phyloP scores from a whole-genome alignment of 2,888 invertebrate genomes.

The Sceliomorpha sp. region DNA sequence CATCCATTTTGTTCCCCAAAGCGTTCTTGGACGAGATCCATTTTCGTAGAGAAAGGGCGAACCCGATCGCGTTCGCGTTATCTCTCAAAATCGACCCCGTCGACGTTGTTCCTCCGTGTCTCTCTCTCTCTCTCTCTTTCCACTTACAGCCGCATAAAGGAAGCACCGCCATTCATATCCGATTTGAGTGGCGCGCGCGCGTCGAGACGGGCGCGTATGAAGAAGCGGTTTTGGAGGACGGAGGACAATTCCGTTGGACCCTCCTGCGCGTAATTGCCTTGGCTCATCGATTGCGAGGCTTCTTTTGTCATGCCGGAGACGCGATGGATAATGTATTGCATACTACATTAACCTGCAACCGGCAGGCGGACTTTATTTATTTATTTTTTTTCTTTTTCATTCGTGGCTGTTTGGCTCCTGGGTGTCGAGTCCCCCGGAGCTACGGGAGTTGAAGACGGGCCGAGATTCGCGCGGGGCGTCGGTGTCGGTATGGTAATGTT shows the following conservation, averaged over 20 bases:
- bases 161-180: conserved; percentile 42
- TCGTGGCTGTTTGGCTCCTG: too few relatives aligned
- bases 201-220: conserved; percentile 39
- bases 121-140: conserved; percentile 31
- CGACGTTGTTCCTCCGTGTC: conserved; percentile 35
- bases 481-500: too few relatives aligned
- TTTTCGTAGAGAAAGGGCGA: conserved; percentile 58
- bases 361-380: conserved; percentile 8
- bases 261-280: conserved; percentile 31
- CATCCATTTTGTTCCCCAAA: conserved; percentile 56
- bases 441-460: too few relatives aligned
- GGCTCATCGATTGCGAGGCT: conserved; percentile 31
- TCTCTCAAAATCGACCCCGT: conserved; percentile 69
- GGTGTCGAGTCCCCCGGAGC: too few relatives aligned
- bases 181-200: conserved; percentile 49
- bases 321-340: conserved; percentile 56
- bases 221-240: conserved; percentile 33
- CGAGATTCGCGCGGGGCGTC: too few relatives aligned
- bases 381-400: too few relatives aligned
- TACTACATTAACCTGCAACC: conserved; percentile 17
- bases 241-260: conserved; percentile 25
- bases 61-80: conserved; percentile 68
- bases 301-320: conserved; percentile 51
- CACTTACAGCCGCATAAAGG: conserved; percentile 51
- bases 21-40: conserved; percentile 6